Conservation (phyloP, 1,140 invertebrate genomes). For the Penaeus chinensis region DNA sequence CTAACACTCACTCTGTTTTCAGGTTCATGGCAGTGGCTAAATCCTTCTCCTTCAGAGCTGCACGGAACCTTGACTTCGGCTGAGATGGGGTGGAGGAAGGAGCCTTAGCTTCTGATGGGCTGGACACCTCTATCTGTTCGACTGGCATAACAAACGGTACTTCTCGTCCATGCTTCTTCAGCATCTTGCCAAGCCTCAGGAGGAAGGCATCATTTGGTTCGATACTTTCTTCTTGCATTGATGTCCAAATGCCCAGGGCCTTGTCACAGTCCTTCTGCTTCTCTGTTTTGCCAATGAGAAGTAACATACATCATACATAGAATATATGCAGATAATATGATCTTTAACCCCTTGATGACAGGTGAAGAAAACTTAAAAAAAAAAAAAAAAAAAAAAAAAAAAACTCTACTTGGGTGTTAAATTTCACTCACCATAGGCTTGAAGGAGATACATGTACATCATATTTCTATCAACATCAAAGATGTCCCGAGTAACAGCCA, state of each 20-base stretch:
- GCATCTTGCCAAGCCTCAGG: conserved; percentile 74
- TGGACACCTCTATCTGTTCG: conserved; percentile 43
- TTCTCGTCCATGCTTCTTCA: conserved; percentile 74
- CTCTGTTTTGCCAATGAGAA: conserved; percentile 65
- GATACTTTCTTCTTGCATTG: conserved; percentile 84
- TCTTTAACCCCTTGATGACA: background rate
- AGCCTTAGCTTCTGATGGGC: background rate
- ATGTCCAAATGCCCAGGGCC: conserved; percentile 80
- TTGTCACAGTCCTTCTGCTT: conserved; percentile 74
- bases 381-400: no score
- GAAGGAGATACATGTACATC: conserved; percentile 79
- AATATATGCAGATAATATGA: background rate
- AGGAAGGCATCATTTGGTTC: conserved; percentile 79
- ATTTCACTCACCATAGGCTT: conserved; percentile 67
- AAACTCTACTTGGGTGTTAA: background rate
- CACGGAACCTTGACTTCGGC: background rate
- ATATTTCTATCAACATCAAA: conserved; percentile 80
- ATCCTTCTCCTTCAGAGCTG: conserved; percentile 20
- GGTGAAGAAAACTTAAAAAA: no score
- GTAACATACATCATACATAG: background rate
- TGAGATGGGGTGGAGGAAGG: background rate
- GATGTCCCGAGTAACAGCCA: conserved; percentile 80
- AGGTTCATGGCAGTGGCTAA: conserved; percentile 34
- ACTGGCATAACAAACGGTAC: conserved; percentile 79
- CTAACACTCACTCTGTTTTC: conserved; percentile 17